These are phyloP conservation scores for Tetramorium bicarinatum DNA, from an alignment of 2,888 invertebrate species.

Conservation along the genomic window DNA sequence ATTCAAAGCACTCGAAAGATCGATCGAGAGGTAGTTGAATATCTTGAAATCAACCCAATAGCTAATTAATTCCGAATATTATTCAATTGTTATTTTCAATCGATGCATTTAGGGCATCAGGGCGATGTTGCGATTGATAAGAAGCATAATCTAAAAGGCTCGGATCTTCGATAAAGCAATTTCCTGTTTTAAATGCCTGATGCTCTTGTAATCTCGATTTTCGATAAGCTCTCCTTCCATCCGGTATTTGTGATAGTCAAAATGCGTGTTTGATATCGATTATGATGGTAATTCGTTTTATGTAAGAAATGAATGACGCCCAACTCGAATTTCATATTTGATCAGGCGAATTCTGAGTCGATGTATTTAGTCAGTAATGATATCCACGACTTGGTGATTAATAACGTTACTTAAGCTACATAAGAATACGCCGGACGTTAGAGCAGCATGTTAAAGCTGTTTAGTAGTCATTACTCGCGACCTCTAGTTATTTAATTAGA, in stretches of 20 bases:
- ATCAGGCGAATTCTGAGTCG: slow-evolving; percentile 48
- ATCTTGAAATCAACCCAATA: not conserved
- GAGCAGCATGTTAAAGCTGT: slow-evolving; percentile 11
- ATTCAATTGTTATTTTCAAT: not conserved
- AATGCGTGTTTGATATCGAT: slow-evolving; percentile 16
- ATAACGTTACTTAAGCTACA: slow-evolving; percentile 24
- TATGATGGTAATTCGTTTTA: not conserved
- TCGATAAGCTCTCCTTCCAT: not conserved
- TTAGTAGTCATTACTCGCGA: not conserved
- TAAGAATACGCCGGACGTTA: slow-evolving; percentile 32
- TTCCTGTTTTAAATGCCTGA: not conserved
- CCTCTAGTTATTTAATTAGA: slow-evolving; percentile 26
- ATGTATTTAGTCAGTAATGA: slow-evolving; percentile 56
- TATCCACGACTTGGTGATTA: slow-evolving; percentile 1
- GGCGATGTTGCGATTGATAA: not conserved
- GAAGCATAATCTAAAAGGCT: not conserved
- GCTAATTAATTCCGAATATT: slow-evolving; percentile 20
- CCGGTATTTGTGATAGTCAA: slow-evolving; percentile 29
- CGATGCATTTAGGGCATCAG: not conserved
- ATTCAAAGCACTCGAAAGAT: not conserved
- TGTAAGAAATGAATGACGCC: slow-evolving; percentile 2
- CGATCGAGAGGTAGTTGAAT: slow-evolving; percentile 39
- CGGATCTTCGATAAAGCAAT: not conserved
- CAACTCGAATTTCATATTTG: slow-evolving; percentile 31
- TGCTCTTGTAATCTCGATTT: slow-evolving; percentile 27